Evolutionary conservation across 2,797 vertebrate species (phyloP).

Genomic region (Triplophysa yarkandensis): DNA sequence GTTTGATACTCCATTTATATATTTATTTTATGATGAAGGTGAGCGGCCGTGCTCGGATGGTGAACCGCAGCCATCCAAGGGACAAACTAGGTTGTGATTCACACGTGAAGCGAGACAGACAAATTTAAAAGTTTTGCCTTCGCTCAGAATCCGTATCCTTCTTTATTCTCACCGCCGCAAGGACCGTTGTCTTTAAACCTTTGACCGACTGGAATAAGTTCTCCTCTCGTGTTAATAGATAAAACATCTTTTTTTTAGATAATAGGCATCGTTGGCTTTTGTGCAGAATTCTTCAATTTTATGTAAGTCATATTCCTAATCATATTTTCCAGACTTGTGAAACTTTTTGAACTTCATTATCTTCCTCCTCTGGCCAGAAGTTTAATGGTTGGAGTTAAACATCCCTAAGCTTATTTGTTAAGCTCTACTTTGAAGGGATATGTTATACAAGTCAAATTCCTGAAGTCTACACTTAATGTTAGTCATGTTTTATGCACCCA

Average conservation of each 20-base stretch:
- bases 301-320: neutral
- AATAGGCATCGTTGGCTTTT: neutral
- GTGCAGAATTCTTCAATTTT: neutral
- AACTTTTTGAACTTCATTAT: constrained; percentile 11
- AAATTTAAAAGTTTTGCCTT: constrained; percentile 26
- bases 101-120: constrained; percentile 15
- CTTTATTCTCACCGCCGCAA: constrained; percentile 4
- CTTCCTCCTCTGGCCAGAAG: neutral
- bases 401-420: neutral
- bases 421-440: neutral
- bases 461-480: neutral
- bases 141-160: neutral
- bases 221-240: constrained; percentile 4
- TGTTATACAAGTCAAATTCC: neutral
- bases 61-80: constrained; percentile 32
- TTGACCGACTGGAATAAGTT: neutral
- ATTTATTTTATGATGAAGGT: neutral
- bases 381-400: neutral
- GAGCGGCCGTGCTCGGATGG: constrained; percentile 20
- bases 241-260: neutral
- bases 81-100: constrained; percentile 7
- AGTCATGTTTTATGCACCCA: neutral
- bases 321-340: neutral
- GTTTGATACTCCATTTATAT: constrained; percentile 57
- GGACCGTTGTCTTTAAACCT: constrained; percentile 3